Evolutionary conservation across 2,113 vertebrate species (phyloP).

Genomic region (Cololabis saira): DNA sequence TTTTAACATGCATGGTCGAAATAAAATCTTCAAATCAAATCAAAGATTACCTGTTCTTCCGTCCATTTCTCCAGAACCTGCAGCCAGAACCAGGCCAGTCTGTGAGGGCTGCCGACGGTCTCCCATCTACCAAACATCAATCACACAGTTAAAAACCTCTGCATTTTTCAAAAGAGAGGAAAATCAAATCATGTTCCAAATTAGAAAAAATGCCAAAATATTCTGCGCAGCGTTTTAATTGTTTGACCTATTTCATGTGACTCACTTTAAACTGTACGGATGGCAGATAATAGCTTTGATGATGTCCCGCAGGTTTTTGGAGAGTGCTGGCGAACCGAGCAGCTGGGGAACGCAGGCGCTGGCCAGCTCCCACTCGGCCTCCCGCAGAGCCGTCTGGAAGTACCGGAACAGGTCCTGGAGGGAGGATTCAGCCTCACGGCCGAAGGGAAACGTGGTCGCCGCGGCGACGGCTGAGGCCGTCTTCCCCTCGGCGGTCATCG

Average conservation of each 20-base stretch:
- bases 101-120: slow-evolving; percentile 84
- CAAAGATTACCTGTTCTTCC: slow-evolving; percentile 82
- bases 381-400: slow-evolving; percentile 86
- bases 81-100: slow-evolving; percentile 93
- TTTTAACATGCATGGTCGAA: too few relatives aligned
- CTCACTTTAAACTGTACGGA: slow-evolving; percentile 85
- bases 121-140: slow-evolving; percentile 72
- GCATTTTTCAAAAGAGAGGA: not conserved
- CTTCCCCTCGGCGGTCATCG: slow-evolving; percentile 36
- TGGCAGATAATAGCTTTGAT: slow-evolving; percentile 85
- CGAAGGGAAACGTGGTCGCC: slow-evolving; percentile 85
- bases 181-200: not conserved
- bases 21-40: not conserved
- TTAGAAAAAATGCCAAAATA: not conserved
- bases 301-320: slow-evolving; percentile 80
- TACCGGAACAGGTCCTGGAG: slow-evolving; percentile 86
- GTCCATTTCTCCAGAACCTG: slow-evolving; percentile 89
- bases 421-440: slow-evolving; percentile 86
- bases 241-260: not conserved
- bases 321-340: slow-evolving; percentile 68
- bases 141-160: not conserved
- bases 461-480: slow-evolving; percentile 8
- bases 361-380: slow-evolving; percentile 91
- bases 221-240: not conserved
- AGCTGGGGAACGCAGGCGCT: slow-evolving; percentile 90